Base-by-base conservation (phyloP, 2,888 invertebrate genomes). In the Epiblema foenella region DNA sequence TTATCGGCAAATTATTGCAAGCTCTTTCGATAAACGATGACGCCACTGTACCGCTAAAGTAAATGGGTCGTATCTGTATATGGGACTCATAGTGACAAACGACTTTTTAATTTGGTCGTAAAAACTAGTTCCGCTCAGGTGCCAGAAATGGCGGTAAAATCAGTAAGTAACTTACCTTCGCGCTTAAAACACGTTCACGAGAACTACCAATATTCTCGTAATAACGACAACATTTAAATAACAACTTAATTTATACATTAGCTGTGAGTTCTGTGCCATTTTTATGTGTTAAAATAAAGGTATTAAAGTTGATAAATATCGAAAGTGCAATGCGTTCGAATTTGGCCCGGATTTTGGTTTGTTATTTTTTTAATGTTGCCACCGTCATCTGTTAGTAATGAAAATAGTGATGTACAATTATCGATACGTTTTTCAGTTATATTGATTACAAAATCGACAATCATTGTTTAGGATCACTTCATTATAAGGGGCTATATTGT, bases 111-210 rank as follows among this genome's bases (percentile, higher is more conserved):
- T 11, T n/a, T 17, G 24, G 29, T n/a, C 10, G 18, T 18, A 8
- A 46, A 5, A n/a, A n/a, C 15, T 15, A 49, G 66, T 66, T 69
- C 58, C 54, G 17, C 56, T 57, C 66, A 65, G 69, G 62, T 69
- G 73, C 68, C 73, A 76, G 75, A 75, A 77, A 77, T 78, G 77
- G 77, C 77, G 77, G 77, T 77, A 78, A 80, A 77, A 74, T 72
- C 73, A 79, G 79, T 79, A 70, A 72, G 69, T 74, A 72, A 33
- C 73, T 60, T 75, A 72, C 77, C 78, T 76, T 75, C 77, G 76
- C 69, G 74, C 64, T 72, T 60, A 29, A 51, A 72, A 70, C 76
- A 77, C 79, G 78, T 73, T 81, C 72, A 73, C 85, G 29, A 80
- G 80, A 74, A 77, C 46, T 46, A 46, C 24, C 24, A 46, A 70